Evolutionary conservation across 2,888 invertebrate genomes (phyloP), one percentile per base, ranked within the genome.

Genomic region (Beris morrisii): DNA sequence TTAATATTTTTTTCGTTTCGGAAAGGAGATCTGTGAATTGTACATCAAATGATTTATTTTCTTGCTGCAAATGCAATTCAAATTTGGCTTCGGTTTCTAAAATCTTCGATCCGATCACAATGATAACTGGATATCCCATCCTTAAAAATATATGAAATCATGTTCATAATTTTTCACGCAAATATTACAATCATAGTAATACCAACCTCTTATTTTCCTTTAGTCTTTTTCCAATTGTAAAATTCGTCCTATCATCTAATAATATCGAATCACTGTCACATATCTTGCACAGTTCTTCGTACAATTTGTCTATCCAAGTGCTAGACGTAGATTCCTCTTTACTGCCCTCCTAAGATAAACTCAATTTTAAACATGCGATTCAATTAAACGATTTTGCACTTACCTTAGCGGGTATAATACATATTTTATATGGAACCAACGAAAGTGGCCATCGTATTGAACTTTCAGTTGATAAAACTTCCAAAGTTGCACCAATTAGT

Each of bases 321-420:
- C 84, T 81, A 0, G 83, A 82, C 5, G 72, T 57, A n/a, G 66
- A 38, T 73, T 87, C 88, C 77, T 89, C 89, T 74, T 87, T 88
- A 76, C 90, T 92, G 5, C 92, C 91, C 70, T 80, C 80, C 69
- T 69, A 38, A 38, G 9, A 43, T 55, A 12, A 6, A 50, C 38
- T 56, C 22, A 43, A 15, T 5, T 88, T 89, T 76, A 55, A 80
- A 79, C 70, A 67, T 71, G 70, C 28, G 52, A 30, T 12, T 30
- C 22, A 11, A 30, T 30, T 6, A 55, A 45, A 55, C 31, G 38
- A 56, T n/a, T 38, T 43, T 67, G 31, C 50, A 65, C 64, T 92
- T 38, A 66, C 66, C 84, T 96, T 97, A 28, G 97, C 95, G n/a
- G 93, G 89, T 70, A 97, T 88, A 31, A 97, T 83, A 68, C 91